Evolutionary conservation across 2,888 invertebrate species (phyloP).

Genomic region (Fragum fragum): DNA sequence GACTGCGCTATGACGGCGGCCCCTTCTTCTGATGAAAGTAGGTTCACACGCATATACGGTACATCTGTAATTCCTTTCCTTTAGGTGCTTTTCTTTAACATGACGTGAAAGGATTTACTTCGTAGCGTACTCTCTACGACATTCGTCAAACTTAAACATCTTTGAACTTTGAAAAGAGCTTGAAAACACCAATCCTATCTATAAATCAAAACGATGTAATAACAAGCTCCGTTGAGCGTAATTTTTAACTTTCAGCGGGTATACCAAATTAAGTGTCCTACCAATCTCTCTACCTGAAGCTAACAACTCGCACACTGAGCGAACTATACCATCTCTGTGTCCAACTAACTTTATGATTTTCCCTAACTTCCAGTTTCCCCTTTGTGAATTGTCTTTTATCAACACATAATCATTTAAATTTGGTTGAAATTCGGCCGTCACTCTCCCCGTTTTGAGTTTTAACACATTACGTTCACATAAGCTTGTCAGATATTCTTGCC

Average conservation of each 20-base stretch:
- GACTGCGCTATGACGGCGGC: too few species aligned
- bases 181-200: too few species aligned
- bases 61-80: background rate
- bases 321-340: too few species aligned
- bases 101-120: background rate
- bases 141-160: too few species aligned
- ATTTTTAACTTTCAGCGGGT: constrained; percentile 11
- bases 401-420: constrained; percentile 38
- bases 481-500: constrained; percentile 52
- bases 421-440: constrained; percentile 29
- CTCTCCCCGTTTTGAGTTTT: constrained; percentile 34
- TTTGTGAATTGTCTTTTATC: constrained; percentile 28
- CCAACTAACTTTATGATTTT: constrained; percentile 17
- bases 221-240: too few species aligned
- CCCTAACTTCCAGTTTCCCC: constrained; percentile 35
- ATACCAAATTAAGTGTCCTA: constrained; percentile 9
- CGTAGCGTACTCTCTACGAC: background rate
- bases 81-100: background rate
- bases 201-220: too few species aligned
- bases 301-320: constrained; percentile 34
- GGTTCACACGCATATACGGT: background rate
- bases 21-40: background rate
- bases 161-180: too few species aligned
- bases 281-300: constrained; percentile 31
- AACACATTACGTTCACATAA: constrained; percentile 38